These are phyloP conservation scores for Ormyrus nitidulus DNA, from an alignment of 2,888 invertebrate genomes.

Conservation along the genomic window DNA sequence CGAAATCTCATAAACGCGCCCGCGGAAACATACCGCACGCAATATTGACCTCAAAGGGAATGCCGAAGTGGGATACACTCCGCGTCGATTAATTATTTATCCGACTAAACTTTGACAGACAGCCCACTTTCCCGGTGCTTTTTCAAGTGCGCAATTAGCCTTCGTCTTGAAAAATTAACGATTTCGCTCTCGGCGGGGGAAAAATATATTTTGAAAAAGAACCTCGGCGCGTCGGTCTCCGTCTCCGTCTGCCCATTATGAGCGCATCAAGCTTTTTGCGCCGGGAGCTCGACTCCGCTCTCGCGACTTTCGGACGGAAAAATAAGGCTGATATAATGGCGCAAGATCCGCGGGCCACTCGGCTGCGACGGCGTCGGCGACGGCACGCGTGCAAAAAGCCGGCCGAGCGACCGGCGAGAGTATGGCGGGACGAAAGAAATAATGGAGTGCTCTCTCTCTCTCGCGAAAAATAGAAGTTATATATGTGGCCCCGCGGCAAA, in stretches of 20 bases:
- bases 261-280: slow-evolving; percentile 65
- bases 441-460: slow-evolving; percentile 65
- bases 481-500: slow-evolving; percentile 65
- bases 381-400: slow-evolving; percentile 61
- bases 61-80: too few species aligned
- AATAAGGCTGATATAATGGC: slow-evolving; percentile 71
- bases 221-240: too few species aligned
- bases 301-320: slow-evolving; percentile 65
- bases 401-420: slow-evolving; percentile 5
- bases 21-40: too few species aligned
- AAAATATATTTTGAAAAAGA: too few species aligned
- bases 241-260: slow-evolving; percentile 60
- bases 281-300: slow-evolving; percentile 23
- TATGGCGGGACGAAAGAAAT: slow-evolving; percentile 59
- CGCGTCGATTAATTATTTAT: too few species aligned
- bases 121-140: too few species aligned
- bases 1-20: too few species aligned
- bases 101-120: too few species aligned
- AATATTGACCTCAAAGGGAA: too few species aligned
- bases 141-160: too few species aligned
- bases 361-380: slow-evolving; percentile 62
- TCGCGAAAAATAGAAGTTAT: slow-evolving; percentile 72
- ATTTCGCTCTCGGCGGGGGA: too few species aligned
- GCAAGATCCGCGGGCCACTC: slow-evolving; percentile 62
- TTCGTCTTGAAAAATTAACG: too few species aligned